Evolutionary conservation across 2,113 vertebrate species (phyloP).

Genomic region (Calidris pugnax): DNA sequence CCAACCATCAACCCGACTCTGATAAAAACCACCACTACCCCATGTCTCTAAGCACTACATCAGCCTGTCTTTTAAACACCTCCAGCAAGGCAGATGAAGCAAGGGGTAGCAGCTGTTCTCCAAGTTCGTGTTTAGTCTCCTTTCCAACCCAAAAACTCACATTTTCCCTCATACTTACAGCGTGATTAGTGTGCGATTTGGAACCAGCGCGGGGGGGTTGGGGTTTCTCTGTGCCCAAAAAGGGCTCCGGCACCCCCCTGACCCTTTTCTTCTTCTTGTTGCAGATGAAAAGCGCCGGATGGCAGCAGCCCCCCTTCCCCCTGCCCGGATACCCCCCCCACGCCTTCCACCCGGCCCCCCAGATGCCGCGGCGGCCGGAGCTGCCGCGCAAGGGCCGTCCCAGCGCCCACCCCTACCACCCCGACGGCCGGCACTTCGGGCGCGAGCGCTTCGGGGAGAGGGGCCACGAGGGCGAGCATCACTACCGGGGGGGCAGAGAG

Average conservation of each 20-base stretch:
- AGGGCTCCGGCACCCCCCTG: accelerated
- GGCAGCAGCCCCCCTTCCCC: slow-evolving; percentile 71
- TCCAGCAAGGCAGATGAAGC: not conserved
- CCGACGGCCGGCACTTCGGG: slow-evolving; percentile 57
- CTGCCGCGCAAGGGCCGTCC: slow-evolving; percentile 65
- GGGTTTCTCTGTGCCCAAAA: not conserved
- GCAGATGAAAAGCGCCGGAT: slow-evolving; percentile 81
- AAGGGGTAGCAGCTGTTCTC: accelerated
- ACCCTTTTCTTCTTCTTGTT: not conserved
- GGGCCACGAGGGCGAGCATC: slow-evolving; percentile 63
- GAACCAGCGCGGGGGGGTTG: not conserved
- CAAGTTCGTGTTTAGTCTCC: accelerated
- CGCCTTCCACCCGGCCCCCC: slow-evolving; percentile 3
- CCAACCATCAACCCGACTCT: no score
- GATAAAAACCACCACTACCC: no score
- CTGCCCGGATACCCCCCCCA: slow-evolving; percentile 14
- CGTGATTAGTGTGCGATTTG: accelerated
- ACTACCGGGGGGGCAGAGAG: slow-evolving; percentile 72
- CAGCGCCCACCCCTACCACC: slow-evolving; percentile 65
- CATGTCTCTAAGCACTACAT: no score
- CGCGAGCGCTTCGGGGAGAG: slow-evolving; percentile 70
- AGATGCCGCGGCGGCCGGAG: slow-evolving; percentile 72
- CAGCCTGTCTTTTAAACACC: no score
- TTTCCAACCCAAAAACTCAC: no score
- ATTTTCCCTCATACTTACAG: accelerated